Conservation (phyloP, 2,888 invertebrate genomes). For the Phyllotreta striolata region DNA sequence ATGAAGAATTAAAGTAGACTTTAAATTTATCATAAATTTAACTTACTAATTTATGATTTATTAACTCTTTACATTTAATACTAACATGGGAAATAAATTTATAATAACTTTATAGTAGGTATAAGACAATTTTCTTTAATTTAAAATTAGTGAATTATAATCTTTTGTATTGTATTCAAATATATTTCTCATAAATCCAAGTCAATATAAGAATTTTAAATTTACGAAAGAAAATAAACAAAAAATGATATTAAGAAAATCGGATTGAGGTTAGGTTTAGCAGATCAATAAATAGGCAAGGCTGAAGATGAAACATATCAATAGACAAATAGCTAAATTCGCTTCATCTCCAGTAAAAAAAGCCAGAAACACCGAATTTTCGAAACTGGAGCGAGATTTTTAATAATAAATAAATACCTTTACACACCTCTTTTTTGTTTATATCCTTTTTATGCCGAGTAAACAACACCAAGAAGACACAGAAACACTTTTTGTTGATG, state of each 20-base stretch:
- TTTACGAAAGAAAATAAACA: conserved; percentile 1
- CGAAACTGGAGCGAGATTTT: conserved; percentile 16
- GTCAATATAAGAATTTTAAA: conserved; percentile 7
- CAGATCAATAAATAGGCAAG: conserved; percentile 43
- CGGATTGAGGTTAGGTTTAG: conserved; percentile 35
- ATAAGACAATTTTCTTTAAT: too few species aligned
- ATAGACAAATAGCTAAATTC: not conserved
- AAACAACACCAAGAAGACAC: conserved; percentile 32
- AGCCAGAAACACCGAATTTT: conserved; percentile 14
- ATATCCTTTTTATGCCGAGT: conserved; percentile 25
- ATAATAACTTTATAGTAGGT: too few species aligned
- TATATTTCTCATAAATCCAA: too few species aligned
- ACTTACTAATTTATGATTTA: too few species aligned
- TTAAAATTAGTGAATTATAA: too few species aligned
- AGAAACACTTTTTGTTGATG: conserved; percentile 22
- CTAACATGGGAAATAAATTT: too few species aligned
- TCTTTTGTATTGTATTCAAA: too few species aligned
- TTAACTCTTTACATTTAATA: too few species aligned
- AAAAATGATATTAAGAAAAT: not conserved
- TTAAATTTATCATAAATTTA: too few species aligned
- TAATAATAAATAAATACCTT: conserved; percentile 15
- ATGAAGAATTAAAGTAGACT: too few species aligned
- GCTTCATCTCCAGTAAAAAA: not conserved
- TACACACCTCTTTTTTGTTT: conserved; percentile 35
- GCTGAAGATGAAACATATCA: conserved; percentile 20